These are phyloP conservation scores for Tenthredo livida DNA, from an alignment of 2,888 invertebrate genomes.

Conservation along the genomic window DNA sequence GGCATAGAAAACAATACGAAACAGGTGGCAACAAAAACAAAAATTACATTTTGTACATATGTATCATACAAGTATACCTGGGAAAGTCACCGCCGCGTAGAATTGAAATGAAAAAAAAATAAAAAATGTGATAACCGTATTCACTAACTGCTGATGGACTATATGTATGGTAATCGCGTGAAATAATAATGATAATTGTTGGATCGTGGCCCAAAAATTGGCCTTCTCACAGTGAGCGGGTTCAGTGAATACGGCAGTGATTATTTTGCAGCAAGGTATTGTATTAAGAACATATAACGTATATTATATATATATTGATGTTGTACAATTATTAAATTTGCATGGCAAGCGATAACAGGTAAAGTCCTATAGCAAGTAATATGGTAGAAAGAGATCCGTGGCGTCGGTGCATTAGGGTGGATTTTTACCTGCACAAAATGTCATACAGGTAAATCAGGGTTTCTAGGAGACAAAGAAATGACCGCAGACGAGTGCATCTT, in stretches of 20 bases:
- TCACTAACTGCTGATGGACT: conserved; percentile 33
- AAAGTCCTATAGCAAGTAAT: not conserved
- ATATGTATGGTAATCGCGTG: conserved; percentile 7
- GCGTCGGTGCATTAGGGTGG: conserved; percentile 71
- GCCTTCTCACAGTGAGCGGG: conserved; percentile 64
- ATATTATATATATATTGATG: not conserved
- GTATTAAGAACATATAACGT: conserved; percentile 64
- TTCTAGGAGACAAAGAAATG: not conserved
- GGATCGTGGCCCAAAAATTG: conserved; percentile 7
- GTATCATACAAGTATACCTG: not conserved
- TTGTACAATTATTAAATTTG: conserved; percentile 8
- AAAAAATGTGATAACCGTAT: conserved; percentile 17
- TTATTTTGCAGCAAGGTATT: conserved; percentile 69
- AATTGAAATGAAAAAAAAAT: not conserved
- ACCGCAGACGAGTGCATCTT: not conserved
- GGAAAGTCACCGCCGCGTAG: conserved; percentile 7
- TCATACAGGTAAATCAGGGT: conserved; percentile 2
- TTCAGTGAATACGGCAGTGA: conserved; percentile 75
- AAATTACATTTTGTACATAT: not conserved
- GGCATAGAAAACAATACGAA: not conserved
- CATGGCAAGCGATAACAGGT: conserved; percentile 48
- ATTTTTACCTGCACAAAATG: conserved; percentile 10
- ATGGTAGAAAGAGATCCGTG: conserved; percentile 60
- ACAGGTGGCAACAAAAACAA: conserved; percentile 20
- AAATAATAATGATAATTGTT: conserved; percentile 13